Base-by-base conservation (phyloP, 2,797 vertebrate genomes). In the Yasuhikotakia modesta region DNA sequence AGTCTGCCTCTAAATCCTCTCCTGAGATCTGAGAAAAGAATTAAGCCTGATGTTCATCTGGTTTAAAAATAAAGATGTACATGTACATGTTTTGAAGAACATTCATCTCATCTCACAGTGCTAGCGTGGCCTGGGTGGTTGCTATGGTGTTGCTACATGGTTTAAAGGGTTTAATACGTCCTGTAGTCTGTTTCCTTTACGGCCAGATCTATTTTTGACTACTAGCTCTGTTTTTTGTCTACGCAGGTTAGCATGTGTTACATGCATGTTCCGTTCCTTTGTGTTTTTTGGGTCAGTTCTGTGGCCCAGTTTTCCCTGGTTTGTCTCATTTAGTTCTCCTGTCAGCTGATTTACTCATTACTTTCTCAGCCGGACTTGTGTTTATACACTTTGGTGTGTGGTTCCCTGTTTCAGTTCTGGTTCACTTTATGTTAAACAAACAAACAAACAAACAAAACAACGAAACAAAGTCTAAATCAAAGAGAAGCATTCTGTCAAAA, bases 171-270 rank as follows among this genome's bases (percentile, higher is more conserved):
- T 8, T 39, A 8, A 39, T 50, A 6, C 17, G 16, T 50, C 46
- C 13, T 63, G 72, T 52, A 27, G 60, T 53, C 19, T 52, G 46
- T 53, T 7, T 53, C 19, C 32, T 53, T 19, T 30, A 11, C 8
- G 48, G n/a, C n/a, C 8, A 24, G 64, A 74, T 74, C 60, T 74
- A 46, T 53, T 65, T 27, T 53, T 64, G 7, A 0, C 53, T 65
- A 60, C 30, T 74, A 74, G 60, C 27, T 74, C 19, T 74, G 60
- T 65, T 73, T 65, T 73, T 73, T 35, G 45, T 46, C 45, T 64
- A 45, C 35, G 19, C 43, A 19, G 16, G 24, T 39, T 64, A 35
- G 46, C 19, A 22, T 48, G 32, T 35, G 32, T 39, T 39, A 39
- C 6, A 39, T 39, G 35, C 35, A 39, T 8, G 35, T 39, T 39